Evolutionary conservation across 2,797 vertebrate genomes (phyloP).

Genomic region (Anabacerthia variegaticeps): DNA sequence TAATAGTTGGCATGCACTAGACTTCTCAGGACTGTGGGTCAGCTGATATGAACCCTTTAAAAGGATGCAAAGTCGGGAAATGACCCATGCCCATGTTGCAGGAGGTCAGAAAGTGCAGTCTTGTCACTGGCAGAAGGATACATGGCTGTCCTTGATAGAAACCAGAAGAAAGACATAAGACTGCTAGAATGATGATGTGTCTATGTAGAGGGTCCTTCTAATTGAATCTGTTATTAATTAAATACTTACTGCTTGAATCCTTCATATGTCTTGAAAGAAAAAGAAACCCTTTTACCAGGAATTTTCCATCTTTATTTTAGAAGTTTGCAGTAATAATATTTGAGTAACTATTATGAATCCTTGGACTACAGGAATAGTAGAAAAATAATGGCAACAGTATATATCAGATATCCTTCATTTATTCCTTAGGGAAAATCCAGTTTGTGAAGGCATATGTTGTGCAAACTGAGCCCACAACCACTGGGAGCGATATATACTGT

Average conservation of each 20-base stretch:
- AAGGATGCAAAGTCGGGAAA: neutral
- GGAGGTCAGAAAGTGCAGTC: neutral
- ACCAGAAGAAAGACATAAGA: neutral
- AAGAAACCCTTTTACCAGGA: neutral
- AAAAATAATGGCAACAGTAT: neutral
- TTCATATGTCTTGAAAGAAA: neutral
- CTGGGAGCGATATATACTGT: conserved; percentile 14
- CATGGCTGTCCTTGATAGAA: neutral
- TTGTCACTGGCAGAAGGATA: neutral
- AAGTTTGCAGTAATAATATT: neutral
- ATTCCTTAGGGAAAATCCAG: conserved; percentile 15
- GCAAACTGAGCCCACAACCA: conserved; percentile 48
- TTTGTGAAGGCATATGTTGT: conserved; percentile 59
- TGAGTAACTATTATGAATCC: neutral
- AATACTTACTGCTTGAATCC: neutral
- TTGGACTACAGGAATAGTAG: neutral
- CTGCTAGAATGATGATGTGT: neutral
- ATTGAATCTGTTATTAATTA: neutral
- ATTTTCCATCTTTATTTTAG: neutral
- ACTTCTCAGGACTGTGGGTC: neutral
- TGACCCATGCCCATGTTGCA: neutral
- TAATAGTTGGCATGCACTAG: neutral
- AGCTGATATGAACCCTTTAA: neutral
- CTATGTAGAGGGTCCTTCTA: neutral
- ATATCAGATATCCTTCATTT: conserved; percentile 25